Percentiles rank a stretch among this genome's conserved stretches.
Conservation (phyloP, 2,113 vertebrate genomes). For the Synchiropus splendidus region DNA sequence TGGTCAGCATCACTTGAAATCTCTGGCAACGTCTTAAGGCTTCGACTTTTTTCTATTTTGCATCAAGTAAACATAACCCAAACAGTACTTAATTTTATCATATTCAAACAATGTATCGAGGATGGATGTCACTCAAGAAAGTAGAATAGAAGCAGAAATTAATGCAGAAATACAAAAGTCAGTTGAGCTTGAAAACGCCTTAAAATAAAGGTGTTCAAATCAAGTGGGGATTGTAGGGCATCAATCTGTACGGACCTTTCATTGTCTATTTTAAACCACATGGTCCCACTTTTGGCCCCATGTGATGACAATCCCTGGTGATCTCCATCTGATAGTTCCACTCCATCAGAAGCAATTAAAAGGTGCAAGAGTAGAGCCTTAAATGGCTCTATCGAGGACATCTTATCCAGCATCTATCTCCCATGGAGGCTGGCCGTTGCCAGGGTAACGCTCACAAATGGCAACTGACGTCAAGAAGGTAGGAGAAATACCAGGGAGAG, state of each 20-base stretch:
- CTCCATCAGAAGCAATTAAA: constrained; percentile 59
- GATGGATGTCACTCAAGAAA: too few relatives aligned
- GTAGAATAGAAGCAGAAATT: too few relatives aligned
- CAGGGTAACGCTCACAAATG: constrained; percentile 83
- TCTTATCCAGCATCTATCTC: constrained; percentile 77
- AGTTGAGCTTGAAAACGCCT: too few relatives aligned
- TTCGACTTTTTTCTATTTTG: too few relatives aligned
- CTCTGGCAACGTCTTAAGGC: too few relatives aligned
- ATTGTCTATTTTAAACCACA: constrained; percentile 22
- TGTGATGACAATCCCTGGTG: constrained; percentile 6
- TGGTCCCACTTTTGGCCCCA: constrained; percentile 10
- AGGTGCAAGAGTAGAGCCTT: constrained; percentile 64
- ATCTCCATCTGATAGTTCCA: constrained; percentile 32
- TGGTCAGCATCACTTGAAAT: too few relatives aligned
- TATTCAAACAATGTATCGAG: too few relatives aligned
- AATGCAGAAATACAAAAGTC: too few relatives aligned
- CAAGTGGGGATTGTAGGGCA: constrained; percentile 1
- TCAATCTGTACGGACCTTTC: constrained; percentile 22
- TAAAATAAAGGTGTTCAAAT: too few relatives aligned
- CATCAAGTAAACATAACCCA: too few relatives aligned
- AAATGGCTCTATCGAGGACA: constrained; percentile 73
- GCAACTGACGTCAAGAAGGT: constrained; percentile 85
- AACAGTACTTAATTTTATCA: too few relatives aligned
- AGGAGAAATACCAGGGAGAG: constrained; percentile 77
- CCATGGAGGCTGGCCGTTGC: constrained; percentile 81